A percentile compares a stretch with the other conserved stretches of the same genome.
Conservation (phyloP, 1,140 invertebrate species). For the Formica exsecta region DNA sequence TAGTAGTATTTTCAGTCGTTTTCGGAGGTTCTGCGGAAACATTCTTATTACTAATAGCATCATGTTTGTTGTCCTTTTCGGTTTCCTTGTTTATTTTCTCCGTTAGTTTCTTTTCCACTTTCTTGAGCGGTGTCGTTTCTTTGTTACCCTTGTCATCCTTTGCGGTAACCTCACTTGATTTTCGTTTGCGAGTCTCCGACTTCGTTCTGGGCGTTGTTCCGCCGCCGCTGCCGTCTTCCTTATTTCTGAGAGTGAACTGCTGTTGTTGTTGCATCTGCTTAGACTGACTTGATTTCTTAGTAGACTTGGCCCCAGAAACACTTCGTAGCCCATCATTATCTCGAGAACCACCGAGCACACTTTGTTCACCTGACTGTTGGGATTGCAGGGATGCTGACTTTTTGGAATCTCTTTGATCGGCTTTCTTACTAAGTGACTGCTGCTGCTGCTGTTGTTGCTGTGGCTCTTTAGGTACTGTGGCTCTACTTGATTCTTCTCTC, state of each 20-base stretch:
- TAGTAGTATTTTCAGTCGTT: constrained; percentile 43
- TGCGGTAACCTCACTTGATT: constrained; percentile 86
- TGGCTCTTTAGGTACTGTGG: constrained; percentile 81
- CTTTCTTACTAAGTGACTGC: constrained; percentile 65
- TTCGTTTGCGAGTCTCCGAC: constrained; percentile 87
- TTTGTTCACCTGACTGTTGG: constrained; percentile 84
- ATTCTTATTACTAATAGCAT: constrained; percentile 63
- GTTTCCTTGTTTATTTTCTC: constrained; percentile 74
- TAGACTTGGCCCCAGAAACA: constrained; percentile 84
- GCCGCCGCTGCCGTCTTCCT: constrained; percentile 73
- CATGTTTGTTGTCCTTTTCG: constrained; percentile 65
- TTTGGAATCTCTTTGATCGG: constrained; percentile 86
- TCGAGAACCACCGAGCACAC: constrained; percentile 85
- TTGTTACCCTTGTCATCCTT: constrained; percentile 88
- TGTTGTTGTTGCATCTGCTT: constrained; percentile 73
- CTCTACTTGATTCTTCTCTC: constrained; percentile 90
- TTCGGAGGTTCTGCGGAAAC: constrained; percentile 83
- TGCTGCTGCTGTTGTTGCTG: constrained; percentile 78
- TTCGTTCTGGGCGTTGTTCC: constrained; percentile 79
- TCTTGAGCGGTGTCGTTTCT: constrained; percentile 89
- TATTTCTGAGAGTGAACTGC: constrained; percentile 73
- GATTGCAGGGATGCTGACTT: constrained; percentile 81
- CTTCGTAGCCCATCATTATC: constrained; percentile 86
- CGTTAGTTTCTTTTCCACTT: constrained; percentile 90
- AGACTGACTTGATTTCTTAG: constrained; percentile 81